Evolutionary conservation across 2,888 invertebrate species (phyloP), one percentile per base, ranked within the genome.

Genomic region (Zhuqinia jingwanae): DNA sequence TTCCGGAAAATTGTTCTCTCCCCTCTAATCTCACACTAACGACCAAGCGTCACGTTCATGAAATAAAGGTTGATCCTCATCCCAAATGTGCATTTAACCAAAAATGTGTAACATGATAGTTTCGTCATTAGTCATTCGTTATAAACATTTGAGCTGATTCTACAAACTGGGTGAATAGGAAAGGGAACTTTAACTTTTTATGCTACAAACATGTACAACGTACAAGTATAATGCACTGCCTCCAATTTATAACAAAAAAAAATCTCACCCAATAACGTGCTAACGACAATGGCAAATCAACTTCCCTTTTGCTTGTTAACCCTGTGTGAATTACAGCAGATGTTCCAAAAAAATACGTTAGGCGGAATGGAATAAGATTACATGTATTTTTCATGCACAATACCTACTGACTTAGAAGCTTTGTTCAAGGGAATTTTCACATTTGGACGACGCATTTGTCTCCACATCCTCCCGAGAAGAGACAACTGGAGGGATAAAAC

Each of bases 121-220:
- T 56, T 77, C 42, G 84, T 84, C 84, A 84, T 84, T 77, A 84
- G 77, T 84, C 84, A 84, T 84, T 84, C 8, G 3, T 84, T 77
- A 84, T 77, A 56, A 27, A 83, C 50, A n/a, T n/a, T n/a, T 50
- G 47, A 36, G 27, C 27, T 58, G 5, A 15, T 11, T 20, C 45
- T 10, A 15, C 1, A 22, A 25, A 1, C 20, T 70, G 30, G 6
- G 22, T 47, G 22, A 22, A 60, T n/a, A n/a, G n/a, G 60, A 20
- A 22, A 17, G 6, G 13, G 60, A 8, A 20, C 11, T 60, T 22
- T 22, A 20, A n/a, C n/a, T 60, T 65, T 65, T 25, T 60, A 60
- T 8, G 17, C n/a, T 60, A 20, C 20, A n/a, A 22, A n/a, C n/a
- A n/a, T 36, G 8, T 36, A 36, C 3, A 36, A 8, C 36, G 8